A percentile compares a stretch with the other conserved stretches of the same genome.
phyloP scores from a whole-genome alignment of 2,888 invertebrate species.

The Agrochola circellaris region DNA sequence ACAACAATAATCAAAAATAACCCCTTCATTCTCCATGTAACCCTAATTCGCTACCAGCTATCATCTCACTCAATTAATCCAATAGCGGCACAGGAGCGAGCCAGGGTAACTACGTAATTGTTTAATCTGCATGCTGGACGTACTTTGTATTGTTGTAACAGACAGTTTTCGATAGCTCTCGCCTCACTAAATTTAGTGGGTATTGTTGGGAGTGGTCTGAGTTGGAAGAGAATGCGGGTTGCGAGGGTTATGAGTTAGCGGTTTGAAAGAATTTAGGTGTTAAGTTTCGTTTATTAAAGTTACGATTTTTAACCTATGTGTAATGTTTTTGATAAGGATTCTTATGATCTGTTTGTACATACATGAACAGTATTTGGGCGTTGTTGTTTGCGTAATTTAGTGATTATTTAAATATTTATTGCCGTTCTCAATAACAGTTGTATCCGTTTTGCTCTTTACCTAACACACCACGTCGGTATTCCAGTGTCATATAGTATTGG shows the following conservation, averaged over 20 bases:
- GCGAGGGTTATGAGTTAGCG: neutral
- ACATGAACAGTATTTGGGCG: neutral
- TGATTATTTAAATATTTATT: neutral
- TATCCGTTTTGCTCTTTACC: neutral
- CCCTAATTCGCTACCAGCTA: constrained; percentile 20
- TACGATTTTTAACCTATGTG: neutral
- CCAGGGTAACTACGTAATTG: constrained; percentile 67
- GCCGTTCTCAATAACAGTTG: neutral
- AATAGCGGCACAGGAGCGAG: constrained; percentile 55
- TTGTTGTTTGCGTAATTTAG: neutral
- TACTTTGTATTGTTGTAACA: constrained; percentile 68
- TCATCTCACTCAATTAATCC: constrained; percentile 64
- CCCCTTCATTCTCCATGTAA: constrained; percentile 3
- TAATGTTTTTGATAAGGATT: neutral
- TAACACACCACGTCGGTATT: too few species aligned
- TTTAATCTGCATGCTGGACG: constrained; percentile 66
- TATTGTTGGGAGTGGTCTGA: constrained; percentile 52
- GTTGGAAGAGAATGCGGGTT: constrained; percentile 1
- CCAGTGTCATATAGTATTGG: neutral
- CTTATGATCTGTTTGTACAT: neutral
- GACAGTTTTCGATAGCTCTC: constrained; percentile 74
- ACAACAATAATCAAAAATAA: neutral
- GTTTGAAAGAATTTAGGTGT: neutral
- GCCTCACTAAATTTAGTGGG: constrained; percentile 66
- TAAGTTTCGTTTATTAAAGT: neutral